These are phyloP conservation scores for Chamaedrilus cognettii DNA, from an alignment of 2,888 invertebrate genomes.

Conservation along the genomic window DNA sequence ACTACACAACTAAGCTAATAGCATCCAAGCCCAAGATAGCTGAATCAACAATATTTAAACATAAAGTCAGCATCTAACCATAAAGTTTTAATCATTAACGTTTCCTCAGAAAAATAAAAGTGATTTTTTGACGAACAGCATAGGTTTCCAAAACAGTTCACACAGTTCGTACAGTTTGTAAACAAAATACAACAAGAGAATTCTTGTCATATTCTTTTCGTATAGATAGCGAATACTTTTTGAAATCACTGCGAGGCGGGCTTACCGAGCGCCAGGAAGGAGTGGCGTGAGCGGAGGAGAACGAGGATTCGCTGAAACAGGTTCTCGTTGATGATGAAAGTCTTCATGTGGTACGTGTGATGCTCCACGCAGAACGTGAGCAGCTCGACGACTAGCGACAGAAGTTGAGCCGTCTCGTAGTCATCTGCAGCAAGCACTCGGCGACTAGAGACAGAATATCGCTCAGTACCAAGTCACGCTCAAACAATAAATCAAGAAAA, in stretches of 20 bases:
- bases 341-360: slow-evolving; percentile 98
- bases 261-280: slow-evolving; percentile 90
- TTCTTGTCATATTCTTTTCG: neutral
- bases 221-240: neutral
- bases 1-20: neutral
- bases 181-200: too few species aligned
- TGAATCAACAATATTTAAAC: neutral
- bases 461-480: too few species aligned
- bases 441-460: too few species aligned
- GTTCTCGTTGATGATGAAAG: slow-evolving; percentile 96
- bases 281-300: slow-evolving; percentile 94
- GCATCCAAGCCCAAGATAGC: neutral
- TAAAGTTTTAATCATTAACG: too few species aligned
- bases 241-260: too few species aligned
- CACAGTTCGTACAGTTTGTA: too few species aligned
- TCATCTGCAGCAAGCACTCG: slow-evolving; percentile 84
- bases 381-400: slow-evolving; percentile 92
- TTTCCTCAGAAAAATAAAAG: too few species aligned
- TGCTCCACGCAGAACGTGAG: slow-evolving; percentile 99
- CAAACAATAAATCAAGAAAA: too few species aligned
- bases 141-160: too few species aligned
- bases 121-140: too few species aligned
- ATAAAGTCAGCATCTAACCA: neutral
- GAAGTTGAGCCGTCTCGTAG: slow-evolving; percentile 93
- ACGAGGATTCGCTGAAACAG: slow-evolving; percentile 92